phyloP scores from a whole-genome alignment of 2,888 invertebrate genomes.

The Sinotaia quadrata region DNA sequence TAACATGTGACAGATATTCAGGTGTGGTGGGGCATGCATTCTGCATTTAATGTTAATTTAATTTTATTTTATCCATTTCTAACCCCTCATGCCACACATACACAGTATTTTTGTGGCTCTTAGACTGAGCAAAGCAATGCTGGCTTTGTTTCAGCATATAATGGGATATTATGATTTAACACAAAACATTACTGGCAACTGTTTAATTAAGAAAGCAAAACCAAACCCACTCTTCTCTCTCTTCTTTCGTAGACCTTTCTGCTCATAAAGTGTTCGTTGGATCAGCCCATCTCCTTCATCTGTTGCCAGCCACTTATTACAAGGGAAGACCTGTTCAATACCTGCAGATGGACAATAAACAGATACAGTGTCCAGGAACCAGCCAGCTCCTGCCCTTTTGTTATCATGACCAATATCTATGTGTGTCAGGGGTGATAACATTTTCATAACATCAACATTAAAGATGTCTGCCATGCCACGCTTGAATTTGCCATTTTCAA shows the following conservation, averaged over 20 bases:
- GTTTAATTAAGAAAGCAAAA: too few relatives aligned
- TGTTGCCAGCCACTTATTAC: slow-evolving; percentile 69
- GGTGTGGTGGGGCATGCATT: too few relatives aligned
- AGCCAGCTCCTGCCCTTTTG: slow-evolving; percentile 66
- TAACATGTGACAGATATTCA: too few relatives aligned
- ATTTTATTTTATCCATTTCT: too few relatives aligned
- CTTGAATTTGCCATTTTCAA: slow-evolving; percentile 68
- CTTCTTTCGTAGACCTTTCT: slow-evolving; percentile 60
- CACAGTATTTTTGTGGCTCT: too few relatives aligned
- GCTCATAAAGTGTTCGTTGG: slow-evolving; percentile 68
- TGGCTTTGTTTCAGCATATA: too few relatives aligned
- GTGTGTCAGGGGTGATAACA: slow-evolving; percentile 66
- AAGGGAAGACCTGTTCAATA: slow-evolving; percentile 70
- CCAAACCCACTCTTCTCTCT: slow-evolving; percentile 63
- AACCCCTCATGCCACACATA: too few relatives aligned
- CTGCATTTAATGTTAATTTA: too few relatives aligned
- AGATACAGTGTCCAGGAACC: slow-evolving; percentile 68
- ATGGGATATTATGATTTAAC: too few relatives aligned
- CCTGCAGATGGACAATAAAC: slow-evolving; percentile 70
- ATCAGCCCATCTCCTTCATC: slow-evolving; percentile 69
- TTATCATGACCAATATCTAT: slow-evolving; percentile 72
- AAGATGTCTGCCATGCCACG: slow-evolving; percentile 67
- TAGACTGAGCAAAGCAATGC: too few relatives aligned
- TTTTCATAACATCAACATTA: slow-evolving; percentile 64
- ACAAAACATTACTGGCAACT: too few relatives aligned